Conservation (phyloP, 1,140 invertebrate species). For the Sycophaga agraensis region DNA sequence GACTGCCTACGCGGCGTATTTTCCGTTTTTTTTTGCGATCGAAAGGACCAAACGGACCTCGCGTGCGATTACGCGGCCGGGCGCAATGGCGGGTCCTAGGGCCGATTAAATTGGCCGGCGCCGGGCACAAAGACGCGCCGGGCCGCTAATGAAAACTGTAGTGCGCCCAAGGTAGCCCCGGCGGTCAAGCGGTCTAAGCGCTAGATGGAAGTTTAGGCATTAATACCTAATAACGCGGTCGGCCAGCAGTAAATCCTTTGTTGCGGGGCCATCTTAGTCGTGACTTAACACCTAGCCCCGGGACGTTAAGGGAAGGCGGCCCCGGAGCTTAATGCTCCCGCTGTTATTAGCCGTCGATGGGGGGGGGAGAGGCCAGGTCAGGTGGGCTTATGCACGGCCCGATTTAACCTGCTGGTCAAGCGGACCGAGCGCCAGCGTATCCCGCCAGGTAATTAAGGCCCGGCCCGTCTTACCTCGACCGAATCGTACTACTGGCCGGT, state of each 20-base stretch:
- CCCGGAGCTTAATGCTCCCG: not conserved
- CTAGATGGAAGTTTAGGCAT: constrained; percentile 31
- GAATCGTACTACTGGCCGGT: too few relatives aligned
- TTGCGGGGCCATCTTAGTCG: constrained; percentile 21
- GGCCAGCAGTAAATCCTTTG: constrained; percentile 23
- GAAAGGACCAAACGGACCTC: too few relatives aligned
- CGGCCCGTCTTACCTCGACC: too few relatives aligned
- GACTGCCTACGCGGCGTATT: too few relatives aligned
- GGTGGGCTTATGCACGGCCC: not conserved
- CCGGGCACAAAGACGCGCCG: constrained; percentile 19
- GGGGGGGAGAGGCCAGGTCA: not conserved
- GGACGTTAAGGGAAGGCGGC: not conserved
- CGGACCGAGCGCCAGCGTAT: too few relatives aligned
- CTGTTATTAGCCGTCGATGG: constrained; percentile 22
- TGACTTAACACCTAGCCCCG: constrained; percentile 23
- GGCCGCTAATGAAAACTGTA: constrained; percentile 26
- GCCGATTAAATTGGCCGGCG: too few relatives aligned
- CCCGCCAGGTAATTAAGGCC: too few relatives aligned
- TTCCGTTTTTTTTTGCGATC: too few relatives aligned
- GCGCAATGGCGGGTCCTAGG: too few relatives aligned
- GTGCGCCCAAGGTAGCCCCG: not conserved
- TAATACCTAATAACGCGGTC: constrained; percentile 28
- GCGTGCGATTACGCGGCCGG: too few relatives aligned
- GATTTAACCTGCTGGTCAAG: too few relatives aligned
- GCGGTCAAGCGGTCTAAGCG: constrained; percentile 7